phyloP scores from a whole-genome alignment of 2,797 vertebrate genomes.

The Lithobates sylvaticus region DNA sequence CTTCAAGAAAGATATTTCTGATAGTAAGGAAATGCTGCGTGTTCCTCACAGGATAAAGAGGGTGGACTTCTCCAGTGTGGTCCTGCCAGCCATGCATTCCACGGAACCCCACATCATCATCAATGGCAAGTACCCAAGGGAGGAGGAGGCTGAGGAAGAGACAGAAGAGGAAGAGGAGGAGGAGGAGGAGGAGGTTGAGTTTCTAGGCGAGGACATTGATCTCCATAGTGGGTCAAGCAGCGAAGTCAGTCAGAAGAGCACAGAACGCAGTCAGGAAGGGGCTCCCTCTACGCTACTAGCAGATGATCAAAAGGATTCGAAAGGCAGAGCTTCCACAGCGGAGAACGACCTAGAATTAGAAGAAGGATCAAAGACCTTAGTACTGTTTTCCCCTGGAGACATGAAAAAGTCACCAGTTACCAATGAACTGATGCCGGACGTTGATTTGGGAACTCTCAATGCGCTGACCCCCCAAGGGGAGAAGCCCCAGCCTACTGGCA shows the following conservation, averaged over 20 bases:
- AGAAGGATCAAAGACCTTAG: slow-evolving; percentile 94
- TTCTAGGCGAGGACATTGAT: slow-evolving; percentile 77
- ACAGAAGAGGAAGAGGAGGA: slow-evolving; percentile 66
- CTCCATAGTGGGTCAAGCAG: slow-evolving; percentile 87
- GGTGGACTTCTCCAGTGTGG: slow-evolving; percentile 89
- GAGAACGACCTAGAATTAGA: slow-evolving; percentile 93
- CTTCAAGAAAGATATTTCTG: slow-evolving; percentile 79
- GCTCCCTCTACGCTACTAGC: slow-evolving; percentile 91
- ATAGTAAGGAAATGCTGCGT: slow-evolving; percentile 83
- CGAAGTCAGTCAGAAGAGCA: slow-evolving; percentile 89
- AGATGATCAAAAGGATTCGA: slow-evolving; percentile 86
- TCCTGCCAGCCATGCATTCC: slow-evolving; percentile 81
- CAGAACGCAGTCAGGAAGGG: slow-evolving; percentile 89
- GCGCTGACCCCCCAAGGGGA: slow-evolving; percentile 83
- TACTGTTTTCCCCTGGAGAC: slow-evolving; percentile 96
- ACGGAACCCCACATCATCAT: slow-evolving; percentile 80
- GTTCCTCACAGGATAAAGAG: slow-evolving; percentile 78
- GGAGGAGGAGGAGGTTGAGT: slow-evolving; percentile 65
- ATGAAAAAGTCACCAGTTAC: slow-evolving; percentile 89
- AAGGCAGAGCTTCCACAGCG: slow-evolving; percentile 84
- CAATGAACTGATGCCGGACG: slow-evolving; percentile 81
- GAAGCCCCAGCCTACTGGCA: slow-evolving; percentile 79
- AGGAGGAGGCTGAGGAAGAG: slow-evolving; percentile 53
- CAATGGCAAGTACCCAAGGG: slow-evolving; percentile 66
- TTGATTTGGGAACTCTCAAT: slow-evolving; percentile 83